Evolutionary conservation across 2,888 invertebrate genomes (phyloP).

Genomic region (Ormyrus pomaceus): DNA sequence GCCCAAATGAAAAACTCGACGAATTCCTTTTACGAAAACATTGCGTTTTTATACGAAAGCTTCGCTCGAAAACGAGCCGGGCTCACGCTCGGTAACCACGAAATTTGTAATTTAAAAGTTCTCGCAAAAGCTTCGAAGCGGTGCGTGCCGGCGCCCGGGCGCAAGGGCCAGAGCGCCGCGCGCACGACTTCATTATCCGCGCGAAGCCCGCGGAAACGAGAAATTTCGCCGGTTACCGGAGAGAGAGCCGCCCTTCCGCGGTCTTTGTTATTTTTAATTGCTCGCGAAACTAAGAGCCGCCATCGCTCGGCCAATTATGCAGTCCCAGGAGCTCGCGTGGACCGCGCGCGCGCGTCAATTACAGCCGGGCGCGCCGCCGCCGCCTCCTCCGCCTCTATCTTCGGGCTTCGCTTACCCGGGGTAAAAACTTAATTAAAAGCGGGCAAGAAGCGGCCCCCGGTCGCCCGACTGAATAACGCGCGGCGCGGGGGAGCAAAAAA

Average conservation of each 20-base stretch:
- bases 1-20: no score
- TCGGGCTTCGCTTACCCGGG: neutral
- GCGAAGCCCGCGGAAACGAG: neutral
- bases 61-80: no score
- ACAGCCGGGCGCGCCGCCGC: neutral
- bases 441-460: neutral
- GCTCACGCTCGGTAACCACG: neutral
- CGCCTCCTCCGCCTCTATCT: no score
- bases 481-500: conserved; percentile 1
- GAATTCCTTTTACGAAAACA: no score
- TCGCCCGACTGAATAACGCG: conserved; percentile 28
- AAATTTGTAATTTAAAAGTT: conserved; percentile 2
- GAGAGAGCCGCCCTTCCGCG: neutral
- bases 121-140: neutral
- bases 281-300: neutral
- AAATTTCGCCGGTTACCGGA: conserved; percentile 24
- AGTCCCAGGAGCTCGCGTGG: neutral
- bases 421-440: conserved; percentile 50
- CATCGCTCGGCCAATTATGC: conserved; percentile 23
- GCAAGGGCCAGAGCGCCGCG: no score
- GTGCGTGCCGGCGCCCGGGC: no score
- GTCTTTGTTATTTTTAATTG: conserved; percentile 34
- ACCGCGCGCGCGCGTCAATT: conserved; percentile 8
- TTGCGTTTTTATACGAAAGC: no score
- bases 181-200: conserved; percentile 21